Base-by-base conservation (phyloP, 2,888 invertebrate genomes). In the Cantharis lateralis region DNA sequence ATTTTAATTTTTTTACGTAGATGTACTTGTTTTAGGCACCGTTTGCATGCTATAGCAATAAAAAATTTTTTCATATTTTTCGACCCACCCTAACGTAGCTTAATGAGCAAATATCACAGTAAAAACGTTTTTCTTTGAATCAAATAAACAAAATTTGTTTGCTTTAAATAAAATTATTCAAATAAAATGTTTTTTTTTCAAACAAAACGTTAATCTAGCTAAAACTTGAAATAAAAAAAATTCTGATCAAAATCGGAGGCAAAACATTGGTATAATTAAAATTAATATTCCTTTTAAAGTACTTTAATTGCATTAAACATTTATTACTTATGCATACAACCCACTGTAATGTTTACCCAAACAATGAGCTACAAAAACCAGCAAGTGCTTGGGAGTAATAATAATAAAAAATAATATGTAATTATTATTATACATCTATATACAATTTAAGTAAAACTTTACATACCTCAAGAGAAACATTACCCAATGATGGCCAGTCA, bases 401-500 rank as follows among this genome's bases (percentile, higher is more conserved):
- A 48, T n/a, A 48, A 28, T 28, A 28, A 48, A 48, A 48, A n/a
- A 48, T n/a, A n/a, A 28, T 32, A 13, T n/a, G n/a, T n/a, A n/a
- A n/a, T n/a, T n/a, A n/a, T 48, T 48, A n/a, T 7, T 7, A 48
- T 48, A 9, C n/a, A 1, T n/a, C n/a, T 2, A n/a, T 7, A n/a
- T 48, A 48, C n/a, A 48, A 48, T 48, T 48, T n/a, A 48, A 48
- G 2, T 9, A 48, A 48, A n/a, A 48, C n/a, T n/a, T 79, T 84
- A 87, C 88, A 85, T 87, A 90, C 90, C 88, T 85, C 85, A 70
- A 78, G 88, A 86, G 90, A 89, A 87, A 90, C 91, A 87, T 93
- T 92, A 82, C 95, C 95, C 82, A 97, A 90, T 82, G 96, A 93
- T 83, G 98, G 97, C 97, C 97, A 98, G 89, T 97, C 97, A 82